phyloP scores from a whole-genome alignment of 2,113 vertebrate genomes.

The Chaetura pelagica region DNA sequence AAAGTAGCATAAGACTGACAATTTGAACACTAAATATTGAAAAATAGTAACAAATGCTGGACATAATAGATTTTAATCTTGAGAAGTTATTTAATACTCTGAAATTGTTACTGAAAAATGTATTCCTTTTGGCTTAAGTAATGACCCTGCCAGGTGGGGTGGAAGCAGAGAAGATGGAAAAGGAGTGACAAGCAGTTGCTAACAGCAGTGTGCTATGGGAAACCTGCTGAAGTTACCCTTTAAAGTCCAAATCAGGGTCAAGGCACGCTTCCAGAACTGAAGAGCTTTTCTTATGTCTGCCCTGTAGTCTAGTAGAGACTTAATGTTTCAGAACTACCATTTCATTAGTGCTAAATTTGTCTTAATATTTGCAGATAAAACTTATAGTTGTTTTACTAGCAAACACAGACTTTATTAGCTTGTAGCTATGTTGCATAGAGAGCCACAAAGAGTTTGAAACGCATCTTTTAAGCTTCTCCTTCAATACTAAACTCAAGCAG shows the following conservation, averaged over 20 bases:
- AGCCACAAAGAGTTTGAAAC: background rate
- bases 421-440: background rate
- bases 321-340: background rate
- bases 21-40: background rate
- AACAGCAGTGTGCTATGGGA: background rate
- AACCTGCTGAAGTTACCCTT: background rate
- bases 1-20: background rate
- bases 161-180: background rate
- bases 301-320: background rate
- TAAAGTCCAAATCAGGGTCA: background rate
- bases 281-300: background rate
- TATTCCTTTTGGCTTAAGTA: constrained; percentile 10
- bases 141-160: background rate
- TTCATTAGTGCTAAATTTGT: background rate
- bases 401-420: background rate
- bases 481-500: background rate
- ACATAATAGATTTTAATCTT: background rate
- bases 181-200: background rate
- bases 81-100: background rate
- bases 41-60: background rate
- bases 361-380: background rate
- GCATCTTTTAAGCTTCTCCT: background rate
- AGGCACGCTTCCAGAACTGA: background rate
- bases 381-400: background rate
- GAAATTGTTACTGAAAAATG: background rate